Conservation (phyloP, 2,888 invertebrate genomes). For the Nesidiocoris tenuis region DNA sequence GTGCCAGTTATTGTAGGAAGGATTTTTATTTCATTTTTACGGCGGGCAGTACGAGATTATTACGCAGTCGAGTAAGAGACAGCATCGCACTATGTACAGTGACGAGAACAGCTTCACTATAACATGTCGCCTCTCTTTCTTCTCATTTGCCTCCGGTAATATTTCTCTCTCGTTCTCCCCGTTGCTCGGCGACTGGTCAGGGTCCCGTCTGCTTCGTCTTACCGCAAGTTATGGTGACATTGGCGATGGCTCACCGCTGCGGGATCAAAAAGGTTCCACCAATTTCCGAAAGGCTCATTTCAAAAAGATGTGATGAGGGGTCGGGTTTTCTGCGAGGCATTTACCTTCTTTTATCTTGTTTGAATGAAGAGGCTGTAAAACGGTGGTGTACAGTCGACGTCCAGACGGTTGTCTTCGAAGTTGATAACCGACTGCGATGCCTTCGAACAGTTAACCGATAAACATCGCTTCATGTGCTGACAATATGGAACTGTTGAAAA, state of each 20-base stretch:
- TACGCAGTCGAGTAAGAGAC: too few relatives aligned
- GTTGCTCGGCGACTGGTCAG: background rate
- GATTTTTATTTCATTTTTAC: too few relatives aligned
- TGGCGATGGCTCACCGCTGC: conserved; percentile 19
- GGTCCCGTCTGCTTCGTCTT: conserved; percentile 19
- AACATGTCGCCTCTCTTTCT: background rate
- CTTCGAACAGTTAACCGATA: too few relatives aligned
- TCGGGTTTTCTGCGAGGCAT: conserved; percentile 17
- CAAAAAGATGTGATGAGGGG: conserved; percentile 13
- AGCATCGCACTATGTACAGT: too few relatives aligned
- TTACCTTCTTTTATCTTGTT: conserved; percentile 4
- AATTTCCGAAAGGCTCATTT: conserved; percentile 28
- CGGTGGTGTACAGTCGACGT: background rate
- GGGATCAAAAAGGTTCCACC: conserved; percentile 12
- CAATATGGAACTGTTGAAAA: too few relatives aligned
- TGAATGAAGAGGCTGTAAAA: conserved; percentile 2
- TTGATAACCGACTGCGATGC: background rate
- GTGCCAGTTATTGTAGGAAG: too few relatives aligned
- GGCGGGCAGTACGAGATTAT: too few relatives aligned
- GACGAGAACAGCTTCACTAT: background rate
- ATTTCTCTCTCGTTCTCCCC: background rate
- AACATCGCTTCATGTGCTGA: too few relatives aligned
- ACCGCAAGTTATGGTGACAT: conserved; percentile 31
- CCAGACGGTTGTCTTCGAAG: background rate
- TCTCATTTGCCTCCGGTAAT: background rate